These are phyloP conservation scores for Xestoiulus laeticollis DNA, from an alignment of 2,888 invertebrate species.

Conservation along the genomic window DNA sequence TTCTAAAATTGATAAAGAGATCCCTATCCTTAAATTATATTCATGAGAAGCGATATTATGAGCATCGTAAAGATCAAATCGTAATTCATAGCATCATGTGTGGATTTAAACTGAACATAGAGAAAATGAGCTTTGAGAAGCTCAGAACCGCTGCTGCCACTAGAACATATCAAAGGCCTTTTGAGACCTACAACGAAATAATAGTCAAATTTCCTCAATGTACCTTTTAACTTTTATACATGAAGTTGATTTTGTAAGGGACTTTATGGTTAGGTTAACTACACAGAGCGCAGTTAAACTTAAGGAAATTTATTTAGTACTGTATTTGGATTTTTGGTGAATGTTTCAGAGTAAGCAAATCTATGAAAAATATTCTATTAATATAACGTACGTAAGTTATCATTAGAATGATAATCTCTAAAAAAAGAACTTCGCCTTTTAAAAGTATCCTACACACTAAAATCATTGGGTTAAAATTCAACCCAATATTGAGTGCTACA, in stretches of 20 bases:
- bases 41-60: neutral
- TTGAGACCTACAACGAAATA: neutral
- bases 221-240: neutral
- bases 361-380: too few relatives aligned
- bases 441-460: too few relatives aligned
- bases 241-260: neutral
- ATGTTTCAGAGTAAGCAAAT: too few relatives aligned
- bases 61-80: neutral
- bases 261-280: too few relatives aligned
- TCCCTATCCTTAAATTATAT: neutral
- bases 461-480: too few relatives aligned
- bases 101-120: neutral
- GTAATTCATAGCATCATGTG: constrained; percentile 14
- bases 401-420: too few relatives aligned
- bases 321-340: too few relatives aligned
- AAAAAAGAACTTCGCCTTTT: too few relatives aligned
- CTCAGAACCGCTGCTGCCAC: constrained; percentile 13
- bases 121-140: neutral
- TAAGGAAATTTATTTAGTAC: too few relatives aligned
- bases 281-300: too few relatives aligned
- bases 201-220: neutral
- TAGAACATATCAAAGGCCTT: neutral
- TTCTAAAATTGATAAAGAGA: neutral
- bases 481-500: too few relatives aligned
- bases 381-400: too few relatives aligned